Percentiles rank a stretch among this genome's conserved stretches.
Conservation (phyloP, 1,140 invertebrate genomes). For the Papilio polyxenes region DNA sequence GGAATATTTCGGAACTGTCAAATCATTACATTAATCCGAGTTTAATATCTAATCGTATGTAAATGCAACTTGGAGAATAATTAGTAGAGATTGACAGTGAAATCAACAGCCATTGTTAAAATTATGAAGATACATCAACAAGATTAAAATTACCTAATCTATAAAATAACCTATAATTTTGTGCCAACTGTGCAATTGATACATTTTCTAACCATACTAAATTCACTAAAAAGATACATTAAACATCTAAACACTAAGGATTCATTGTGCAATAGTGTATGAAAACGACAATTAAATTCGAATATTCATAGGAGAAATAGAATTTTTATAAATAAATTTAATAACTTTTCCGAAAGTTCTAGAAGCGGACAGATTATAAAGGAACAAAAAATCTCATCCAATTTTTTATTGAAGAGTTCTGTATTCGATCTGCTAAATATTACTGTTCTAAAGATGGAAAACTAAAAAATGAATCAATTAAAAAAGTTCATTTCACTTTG, state of each 20-base stretch:
- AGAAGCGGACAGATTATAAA: neutral
- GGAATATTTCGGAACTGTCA: slow-evolving; percentile 45
- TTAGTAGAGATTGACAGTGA: slow-evolving; percentile 37
- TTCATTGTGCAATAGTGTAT: slow-evolving; percentile 53
- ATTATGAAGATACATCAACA: slow-evolving; percentile 49
- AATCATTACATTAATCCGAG: slow-evolving; percentile 18
- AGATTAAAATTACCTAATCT: slow-evolving; percentile 49
- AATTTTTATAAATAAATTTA: neutral
- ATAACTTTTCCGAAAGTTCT: neutral
- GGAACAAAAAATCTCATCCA: neutral
- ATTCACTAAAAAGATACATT: slow-evolving; percentile 45
- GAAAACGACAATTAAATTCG: slow-evolving; percentile 39
- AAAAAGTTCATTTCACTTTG: slow-evolving; percentile 39
- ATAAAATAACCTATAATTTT: slow-evolving; percentile 59
- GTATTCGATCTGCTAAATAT: neutral
- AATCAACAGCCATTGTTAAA: slow-evolving; percentile 43
- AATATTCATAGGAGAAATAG: slow-evolving; percentile 31
- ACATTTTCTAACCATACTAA: slow-evolving; percentile 48
- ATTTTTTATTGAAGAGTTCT: neutral
- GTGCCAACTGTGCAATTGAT: slow-evolving; percentile 68
- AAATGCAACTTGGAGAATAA: slow-evolving; percentile 51
- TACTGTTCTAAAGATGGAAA: neutral
- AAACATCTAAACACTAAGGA: slow-evolving; percentile 48
- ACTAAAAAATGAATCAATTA: slow-evolving; percentile 35
- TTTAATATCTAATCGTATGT: slow-evolving; percentile 33